phyloP scores from a whole-genome alignment of 1,140 invertebrate genomes.

The Orchestia grillus region DNA sequence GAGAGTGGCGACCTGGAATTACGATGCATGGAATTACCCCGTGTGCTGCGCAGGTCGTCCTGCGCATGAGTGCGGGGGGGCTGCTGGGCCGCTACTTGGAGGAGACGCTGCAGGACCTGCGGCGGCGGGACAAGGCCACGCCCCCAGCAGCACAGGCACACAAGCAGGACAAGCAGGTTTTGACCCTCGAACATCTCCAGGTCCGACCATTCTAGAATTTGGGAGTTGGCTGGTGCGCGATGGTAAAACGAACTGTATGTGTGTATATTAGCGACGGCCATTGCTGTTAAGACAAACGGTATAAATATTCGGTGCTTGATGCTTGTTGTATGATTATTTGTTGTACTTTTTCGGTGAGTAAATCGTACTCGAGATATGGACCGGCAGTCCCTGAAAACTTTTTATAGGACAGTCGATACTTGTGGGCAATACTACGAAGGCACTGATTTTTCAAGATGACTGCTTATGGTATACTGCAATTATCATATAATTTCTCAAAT shows the following conservation, averaged over 20 bases:
- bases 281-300: background rate
- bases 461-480: too few relatives aligned
- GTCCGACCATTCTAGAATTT: background rate
- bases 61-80: background rate
- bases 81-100: background rate
- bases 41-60: background rate
- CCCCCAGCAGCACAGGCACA: background rate
- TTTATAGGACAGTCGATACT: too few relatives aligned
- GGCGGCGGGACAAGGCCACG: background rate
- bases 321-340: background rate
- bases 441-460: too few relatives aligned
- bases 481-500: too few relatives aligned
- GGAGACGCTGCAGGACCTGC: background rate
- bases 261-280: background rate
- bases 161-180: background rate
- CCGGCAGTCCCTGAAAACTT: too few relatives aligned
- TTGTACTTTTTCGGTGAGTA: background rate
- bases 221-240: background rate
- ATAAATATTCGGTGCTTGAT: background rate
- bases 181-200: constrained; percentile 2
- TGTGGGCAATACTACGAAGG: too few relatives aligned
- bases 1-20: too few relatives aligned
- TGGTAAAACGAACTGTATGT: background rate
- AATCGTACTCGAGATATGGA: background rate
- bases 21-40: too few relatives aligned